phyloP scores from a whole-genome alignment of 2,113 vertebrate species.

The Pterocles orientalis region DNA sequence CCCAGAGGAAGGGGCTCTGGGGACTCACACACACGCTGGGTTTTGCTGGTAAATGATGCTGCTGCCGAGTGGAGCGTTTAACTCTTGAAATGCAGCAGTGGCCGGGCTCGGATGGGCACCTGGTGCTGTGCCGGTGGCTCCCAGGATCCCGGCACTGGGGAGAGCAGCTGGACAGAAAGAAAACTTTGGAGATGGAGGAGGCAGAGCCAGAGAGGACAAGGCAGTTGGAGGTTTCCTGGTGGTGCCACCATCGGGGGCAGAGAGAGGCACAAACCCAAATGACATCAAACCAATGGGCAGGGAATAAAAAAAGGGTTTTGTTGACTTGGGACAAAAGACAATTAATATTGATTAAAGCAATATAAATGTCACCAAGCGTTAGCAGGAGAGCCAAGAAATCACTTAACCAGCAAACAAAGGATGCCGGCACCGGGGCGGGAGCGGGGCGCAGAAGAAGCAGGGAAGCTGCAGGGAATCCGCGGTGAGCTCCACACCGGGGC shows the following conservation, averaged over 20 bases:
- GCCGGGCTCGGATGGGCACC: no score
- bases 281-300: background rate
- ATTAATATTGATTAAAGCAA: conserved; percentile 46
- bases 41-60: background rate
- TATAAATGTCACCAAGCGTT: background rate
- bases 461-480: rapidly evolving
- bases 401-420: background rate
- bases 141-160: no score
- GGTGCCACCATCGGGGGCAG: rapidly evolving
- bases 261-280: rapidly evolving
- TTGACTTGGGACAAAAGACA: background rate
- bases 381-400: background rate
- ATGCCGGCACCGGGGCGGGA: background rate
- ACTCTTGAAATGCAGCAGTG: background rate
- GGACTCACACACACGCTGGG: background rate
- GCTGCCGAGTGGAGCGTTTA: background rate
- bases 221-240: background rate
- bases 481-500: rapidly evolving
- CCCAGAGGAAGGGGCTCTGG: conserved; percentile 54
- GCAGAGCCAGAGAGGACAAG: background rate
- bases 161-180: background rate
- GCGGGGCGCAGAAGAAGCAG: background rate
- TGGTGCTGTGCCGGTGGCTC: no score
- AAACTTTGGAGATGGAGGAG: background rate
- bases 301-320: background rate